A percentile compares a stretch with the other conserved stretches of the same genome.
These are phyloP conservation scores for Acheta domesticus DNA, from an alignment of 2,888 invertebrate genomes.

Conservation along the genomic window DNA sequence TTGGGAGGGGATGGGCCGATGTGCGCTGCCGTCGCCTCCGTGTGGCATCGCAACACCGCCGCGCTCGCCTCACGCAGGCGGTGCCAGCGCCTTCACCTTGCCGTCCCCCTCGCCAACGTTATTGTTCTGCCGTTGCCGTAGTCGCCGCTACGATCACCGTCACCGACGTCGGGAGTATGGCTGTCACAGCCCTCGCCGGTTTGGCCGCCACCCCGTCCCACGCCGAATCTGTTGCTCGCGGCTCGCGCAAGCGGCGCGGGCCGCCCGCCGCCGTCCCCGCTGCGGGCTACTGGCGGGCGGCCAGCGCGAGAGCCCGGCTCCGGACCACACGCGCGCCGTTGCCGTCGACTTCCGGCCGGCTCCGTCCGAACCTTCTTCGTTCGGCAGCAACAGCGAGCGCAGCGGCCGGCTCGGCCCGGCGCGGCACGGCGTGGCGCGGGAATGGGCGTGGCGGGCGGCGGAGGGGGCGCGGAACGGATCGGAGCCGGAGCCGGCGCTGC, in stretches of 20 bases:
- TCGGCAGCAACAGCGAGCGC: background rate
- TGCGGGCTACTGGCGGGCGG: background rate
- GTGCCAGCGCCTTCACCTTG: no score
- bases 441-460: no score
- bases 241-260: background rate
- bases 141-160: no score
- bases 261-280: background rate
- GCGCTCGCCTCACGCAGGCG: no score
- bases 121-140: no score
- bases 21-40: background rate
- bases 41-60: background rate
- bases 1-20: background rate
- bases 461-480: no score
- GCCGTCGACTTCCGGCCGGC: slow-evolving; percentile 11
- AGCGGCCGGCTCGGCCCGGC: no score
- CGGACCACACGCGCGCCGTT: background rate
- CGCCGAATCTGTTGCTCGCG: background rate
- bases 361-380: background rate
- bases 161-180: no score
- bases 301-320: background rate
- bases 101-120: no score
- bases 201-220: background rate
- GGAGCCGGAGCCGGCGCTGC: no score
- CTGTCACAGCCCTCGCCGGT: no score
- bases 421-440: no score